Evolutionary conservation across 2,797 vertebrate species (phyloP), one percentile per base, ranked within the genome.

Genomic region (Melanotaenia nigrans): DNA sequence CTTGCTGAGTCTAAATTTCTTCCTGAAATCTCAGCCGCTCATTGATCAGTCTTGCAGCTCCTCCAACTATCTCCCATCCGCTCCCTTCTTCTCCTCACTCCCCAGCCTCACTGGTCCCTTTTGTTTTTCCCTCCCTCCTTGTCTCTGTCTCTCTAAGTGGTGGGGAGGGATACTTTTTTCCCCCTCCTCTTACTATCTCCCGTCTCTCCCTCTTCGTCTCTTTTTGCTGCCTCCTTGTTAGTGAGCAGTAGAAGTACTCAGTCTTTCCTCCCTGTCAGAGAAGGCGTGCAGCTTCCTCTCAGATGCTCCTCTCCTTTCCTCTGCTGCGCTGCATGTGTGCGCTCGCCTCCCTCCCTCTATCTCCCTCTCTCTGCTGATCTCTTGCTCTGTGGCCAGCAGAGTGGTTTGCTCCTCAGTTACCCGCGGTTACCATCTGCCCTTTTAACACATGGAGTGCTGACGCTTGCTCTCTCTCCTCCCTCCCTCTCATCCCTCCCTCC

Each of bases 361-460:
- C 85, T 80, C 75, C 67, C 80, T 78, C 80, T 80, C 84, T 85
- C 85, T 24, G 82, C 87, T 91, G 87, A 86, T 90, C 91, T 85
- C 85, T 86, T 84, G 86, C 87, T 89, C 89, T 75, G 87, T 82
- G 88, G 89, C 86, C 86, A 85, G 86, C 83, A 85, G 88, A 90
- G 89, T 86, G 90, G 77, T 91, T 88, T 90, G 90, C 90, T 93
- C 90, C 90, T 91, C 91, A 89, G 85, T 92, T 93, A 89, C 90
- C 92, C 90, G 87, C 92, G 80, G 92, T 93, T 90, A 92, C 92
- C 92, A 93, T 93, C 92, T 93, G 90, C 92, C 92, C 90, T 93
- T 90, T 93, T 87, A 90, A 91, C 86, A 88, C 90, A 87, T 86
- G 87, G 87, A 92, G 85, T 91, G 91, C 91, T 92, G 91, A 91